Conservation (phyloP, 2,113 vertebrate species). For the Fulmarus glacialis region DNA sequence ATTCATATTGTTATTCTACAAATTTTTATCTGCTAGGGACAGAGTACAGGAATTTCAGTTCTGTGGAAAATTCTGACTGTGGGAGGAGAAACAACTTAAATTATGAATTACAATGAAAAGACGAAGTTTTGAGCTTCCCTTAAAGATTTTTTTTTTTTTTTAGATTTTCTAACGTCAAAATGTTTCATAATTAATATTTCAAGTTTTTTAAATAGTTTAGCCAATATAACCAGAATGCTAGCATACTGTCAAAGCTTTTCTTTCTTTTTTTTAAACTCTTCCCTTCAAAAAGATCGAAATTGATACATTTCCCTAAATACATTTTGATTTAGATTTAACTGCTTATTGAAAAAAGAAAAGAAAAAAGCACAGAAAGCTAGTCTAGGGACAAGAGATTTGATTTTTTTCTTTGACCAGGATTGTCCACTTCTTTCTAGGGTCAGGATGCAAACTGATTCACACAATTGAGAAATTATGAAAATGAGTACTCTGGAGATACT, state of each 20-base stretch:
- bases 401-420: background rate
- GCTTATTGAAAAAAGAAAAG: background rate
- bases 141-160: background rate
- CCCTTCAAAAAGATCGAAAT: background rate
- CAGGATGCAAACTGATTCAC: background rate
- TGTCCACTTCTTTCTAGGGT: background rate
- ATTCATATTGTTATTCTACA: slow-evolving; percentile 44
- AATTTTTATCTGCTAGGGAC: background rate
- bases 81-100: slow-evolving; percentile 28
- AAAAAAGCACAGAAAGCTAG: background rate
- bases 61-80: background rate
- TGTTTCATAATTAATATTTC: background rate
- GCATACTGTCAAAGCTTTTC: background rate
- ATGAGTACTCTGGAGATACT: background rate
- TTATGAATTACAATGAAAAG: slow-evolving; percentile 43
- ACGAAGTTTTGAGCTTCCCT: background rate
- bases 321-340: background rate
- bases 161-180: background rate
- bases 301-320: background rate
- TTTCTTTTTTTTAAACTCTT: background rate
- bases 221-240: background rate
- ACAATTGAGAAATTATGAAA: background rate
- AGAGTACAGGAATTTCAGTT: background rate
- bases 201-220: background rate
- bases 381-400: background rate